Evolutionary conservation across 2,888 invertebrate genomes (phyloP).

Genomic region (Raillietiella orientalis): DNA sequence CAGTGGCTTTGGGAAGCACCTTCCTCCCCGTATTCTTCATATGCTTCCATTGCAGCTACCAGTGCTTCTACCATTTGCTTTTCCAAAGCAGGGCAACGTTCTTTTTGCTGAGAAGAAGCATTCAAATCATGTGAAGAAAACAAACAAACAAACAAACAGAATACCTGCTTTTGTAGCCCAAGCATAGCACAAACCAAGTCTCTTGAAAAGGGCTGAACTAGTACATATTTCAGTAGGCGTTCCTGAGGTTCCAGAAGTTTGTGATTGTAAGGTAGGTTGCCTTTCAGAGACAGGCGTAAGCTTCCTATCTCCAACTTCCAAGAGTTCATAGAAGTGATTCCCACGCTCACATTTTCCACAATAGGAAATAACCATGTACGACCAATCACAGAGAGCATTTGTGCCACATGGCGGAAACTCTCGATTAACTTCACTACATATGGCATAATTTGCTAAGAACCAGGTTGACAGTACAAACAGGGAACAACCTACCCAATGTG

Average conservation of each 20-base stretch:
- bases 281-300: constrained; percentile 30
- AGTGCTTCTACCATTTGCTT: neutral
- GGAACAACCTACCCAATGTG: constrained; percentile 45
- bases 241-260: constrained; percentile 66
- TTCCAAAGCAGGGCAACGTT: neutral
- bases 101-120: neutral
- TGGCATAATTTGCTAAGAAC: constrained; percentile 39
- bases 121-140: neutral
- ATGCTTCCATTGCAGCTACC: constrained; percentile 10
- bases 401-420: constrained; percentile 68
- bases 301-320: constrained; percentile 71
- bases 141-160: constrained; percentile 3
- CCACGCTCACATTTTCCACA: constrained; percentile 48
- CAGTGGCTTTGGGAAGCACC: constrained; percentile 44
- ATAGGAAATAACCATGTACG: constrained; percentile 71
- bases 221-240: constrained; percentile 47
- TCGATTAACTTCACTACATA: constrained; percentile 62
- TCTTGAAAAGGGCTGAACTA: constrained; percentile 77
- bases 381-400: constrained; percentile 79
- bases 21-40: constrained; percentile 24
- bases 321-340: constrained; percentile 23
- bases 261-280: constrained; percentile 57
- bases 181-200: constrained; percentile 90
- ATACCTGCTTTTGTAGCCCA: constrained; percentile 59
- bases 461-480: constrained; percentile 5